A percentile compares a stretch with the other conserved stretches of the same genome.
Conservation (phyloP, 2,797 vertebrate species). For the Loris lydekkerianus region DNA sequence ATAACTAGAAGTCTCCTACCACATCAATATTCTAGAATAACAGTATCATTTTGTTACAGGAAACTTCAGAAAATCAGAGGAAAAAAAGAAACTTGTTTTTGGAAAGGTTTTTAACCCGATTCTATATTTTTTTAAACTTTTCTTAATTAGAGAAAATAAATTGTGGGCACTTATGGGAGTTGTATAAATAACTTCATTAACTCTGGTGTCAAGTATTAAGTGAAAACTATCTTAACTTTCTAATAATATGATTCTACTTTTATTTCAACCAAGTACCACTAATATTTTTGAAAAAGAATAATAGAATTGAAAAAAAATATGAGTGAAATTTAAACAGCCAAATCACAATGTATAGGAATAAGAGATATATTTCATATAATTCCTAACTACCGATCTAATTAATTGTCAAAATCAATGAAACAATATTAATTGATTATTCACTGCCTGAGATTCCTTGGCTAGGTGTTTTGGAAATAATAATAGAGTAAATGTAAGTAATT, state of each 20-base stretch:
- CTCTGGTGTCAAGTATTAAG: conserved; percentile 17
- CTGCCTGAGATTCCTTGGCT: neutral
- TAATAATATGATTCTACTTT: conserved; percentile 5
- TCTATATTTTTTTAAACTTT: neutral
- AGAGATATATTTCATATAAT: neutral
- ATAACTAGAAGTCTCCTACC: conserved; percentile 85
- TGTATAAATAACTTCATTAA: neutral
- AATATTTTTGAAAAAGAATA: conserved; percentile 16
- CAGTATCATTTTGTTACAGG: conserved; percentile 77
- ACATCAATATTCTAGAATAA: conserved; percentile 84
- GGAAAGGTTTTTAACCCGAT: conserved; percentile 67
- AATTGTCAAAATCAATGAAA: neutral
- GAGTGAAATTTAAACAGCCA: conserved; percentile 46
- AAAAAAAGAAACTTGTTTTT: conserved; percentile 39
- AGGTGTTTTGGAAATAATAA: neutral
- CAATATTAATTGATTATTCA: neutral
- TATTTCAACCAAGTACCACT: neutral
- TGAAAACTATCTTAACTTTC: conserved; percentile 25
- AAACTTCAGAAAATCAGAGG: conserved; percentile 76
- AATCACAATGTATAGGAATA: neutral
- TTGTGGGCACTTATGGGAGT: neutral
- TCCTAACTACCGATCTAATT: neutral
- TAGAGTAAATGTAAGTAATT: neutral
- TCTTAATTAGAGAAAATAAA: conserved; percentile 39
- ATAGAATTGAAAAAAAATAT: conserved; percentile 35